Conservation (phyloP, 2,113 vertebrate genomes). For the Picathartes gymnocephalus region DNA sequence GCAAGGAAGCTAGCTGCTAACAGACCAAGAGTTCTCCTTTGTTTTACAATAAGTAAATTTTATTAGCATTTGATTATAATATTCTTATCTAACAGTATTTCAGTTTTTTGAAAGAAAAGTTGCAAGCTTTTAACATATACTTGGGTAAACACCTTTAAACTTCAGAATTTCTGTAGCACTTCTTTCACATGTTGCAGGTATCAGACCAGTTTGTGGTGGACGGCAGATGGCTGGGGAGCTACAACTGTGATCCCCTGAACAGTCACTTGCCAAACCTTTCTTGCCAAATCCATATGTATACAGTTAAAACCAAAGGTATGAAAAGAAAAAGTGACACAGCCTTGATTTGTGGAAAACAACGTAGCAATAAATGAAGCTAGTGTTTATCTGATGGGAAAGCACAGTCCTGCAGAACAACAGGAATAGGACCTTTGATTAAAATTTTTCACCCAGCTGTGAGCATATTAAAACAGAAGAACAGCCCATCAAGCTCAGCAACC, state of each 20-base stretch:
- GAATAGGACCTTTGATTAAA: not conserved
- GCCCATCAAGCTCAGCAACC: not conserved
- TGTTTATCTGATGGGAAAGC: not conserved
- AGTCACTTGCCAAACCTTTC: not conserved
- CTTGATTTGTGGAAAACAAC: not conserved
- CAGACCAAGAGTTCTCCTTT: not conserved
- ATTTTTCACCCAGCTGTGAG: not conserved
- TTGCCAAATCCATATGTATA: not conserved
- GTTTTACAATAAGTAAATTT: not conserved
- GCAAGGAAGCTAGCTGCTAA: not conserved
- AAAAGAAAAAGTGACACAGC: not conserved
- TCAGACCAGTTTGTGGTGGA: not conserved
- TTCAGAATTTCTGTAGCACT: not conserved
- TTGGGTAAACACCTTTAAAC: not conserved
- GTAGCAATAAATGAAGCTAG: not conserved
- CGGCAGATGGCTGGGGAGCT: not conserved
- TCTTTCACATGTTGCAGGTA: not conserved
- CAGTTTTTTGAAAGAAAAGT: not conserved
- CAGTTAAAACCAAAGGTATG: not conserved
- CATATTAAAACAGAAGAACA: not conserved
- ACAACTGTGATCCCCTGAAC: not conserved
- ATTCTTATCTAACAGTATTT: not conserved
- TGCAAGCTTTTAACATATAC: not conserved
- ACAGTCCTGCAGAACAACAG: not conserved
- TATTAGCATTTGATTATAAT: not conserved